A percentile compares a stretch with the other conserved stretches of the same genome.
Evolutionary conservation across 2,888 invertebrate genomes (phyloP).

Genomic region (Plagodis dolabraria): DNA sequence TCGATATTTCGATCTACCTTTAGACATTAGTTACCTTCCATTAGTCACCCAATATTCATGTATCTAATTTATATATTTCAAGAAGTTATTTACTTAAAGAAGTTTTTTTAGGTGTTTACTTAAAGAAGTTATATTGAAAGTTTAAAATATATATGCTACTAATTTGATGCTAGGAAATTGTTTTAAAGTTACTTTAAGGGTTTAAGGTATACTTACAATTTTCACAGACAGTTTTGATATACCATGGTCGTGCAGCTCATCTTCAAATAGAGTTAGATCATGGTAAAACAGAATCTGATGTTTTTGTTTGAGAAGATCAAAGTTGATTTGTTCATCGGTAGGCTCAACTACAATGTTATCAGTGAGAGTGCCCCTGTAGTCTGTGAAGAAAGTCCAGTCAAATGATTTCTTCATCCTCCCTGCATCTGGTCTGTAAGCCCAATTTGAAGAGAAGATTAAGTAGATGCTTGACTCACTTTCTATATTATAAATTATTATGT

Average conservation of each 20-base stretch:
- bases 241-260: slow-evolving; percentile 99
- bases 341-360: slow-evolving; percentile 85
- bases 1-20: no score
- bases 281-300: slow-evolving; percentile 98
- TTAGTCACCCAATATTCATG: no score
- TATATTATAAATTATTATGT: no score
- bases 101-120: no score
- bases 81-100: no score
- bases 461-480: no score
- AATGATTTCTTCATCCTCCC: slow-evolving; percentile 93
- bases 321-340: slow-evolving; percentile 92
- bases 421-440: slow-evolving; percentile 87
- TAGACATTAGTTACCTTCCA: no score
- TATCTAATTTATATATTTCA: no score
- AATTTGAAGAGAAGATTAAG: background rate
- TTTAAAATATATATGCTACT: no score
- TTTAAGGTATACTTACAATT: slow-evolving; percentile 91
- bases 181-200: no score
- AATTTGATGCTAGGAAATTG: no score
- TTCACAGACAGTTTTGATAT: slow-evolving; percentile 95
- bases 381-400: slow-evolving; percentile 99
- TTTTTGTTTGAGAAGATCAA: slow-evolving; percentile 93
- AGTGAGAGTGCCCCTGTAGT: slow-evolving; percentile 93
- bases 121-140: no score
- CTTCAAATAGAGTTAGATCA: slow-evolving; percentile 97